Percentiles rank a stretch among this genome's conserved stretches.
Evolutionary conservation across 2,113 vertebrate species (phyloP).

Genomic region (Cathartes aura): DNA sequence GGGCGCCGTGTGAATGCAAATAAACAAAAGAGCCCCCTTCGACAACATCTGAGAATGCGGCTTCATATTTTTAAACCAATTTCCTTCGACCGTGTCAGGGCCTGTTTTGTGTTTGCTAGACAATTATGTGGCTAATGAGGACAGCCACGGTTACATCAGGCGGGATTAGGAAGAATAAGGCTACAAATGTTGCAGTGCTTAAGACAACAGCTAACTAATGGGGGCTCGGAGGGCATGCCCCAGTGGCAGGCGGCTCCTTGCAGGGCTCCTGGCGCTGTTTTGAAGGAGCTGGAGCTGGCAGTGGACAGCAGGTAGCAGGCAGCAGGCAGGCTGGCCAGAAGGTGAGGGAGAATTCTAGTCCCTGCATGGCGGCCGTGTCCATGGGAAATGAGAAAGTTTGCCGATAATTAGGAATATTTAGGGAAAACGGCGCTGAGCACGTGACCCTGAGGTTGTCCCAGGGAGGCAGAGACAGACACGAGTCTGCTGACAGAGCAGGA

Average conservation of each 20-base stretch:
- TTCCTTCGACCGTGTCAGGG: slow-evolving; percentile 51
- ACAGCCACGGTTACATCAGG: slow-evolving; percentile 57
- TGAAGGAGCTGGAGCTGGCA: not conserved
- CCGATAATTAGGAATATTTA: not conserved
- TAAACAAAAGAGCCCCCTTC: slow-evolving; percentile 14
- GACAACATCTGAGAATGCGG: slow-evolving; percentile 8
- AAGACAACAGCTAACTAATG: slow-evolving; percentile 42
- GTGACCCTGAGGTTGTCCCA: not conserved
- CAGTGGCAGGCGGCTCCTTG: not conserved
- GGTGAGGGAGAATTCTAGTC: not conserved
- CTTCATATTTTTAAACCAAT: slow-evolving; percentile 64
- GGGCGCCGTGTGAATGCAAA: not conserved
- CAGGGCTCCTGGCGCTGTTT: not conserved
- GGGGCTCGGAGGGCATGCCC: not conserved
- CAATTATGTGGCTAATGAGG: slow-evolving; percentile 71
- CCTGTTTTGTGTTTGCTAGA: slow-evolving; percentile 68
- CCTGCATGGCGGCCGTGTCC: not conserved
- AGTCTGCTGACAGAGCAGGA: not conserved
- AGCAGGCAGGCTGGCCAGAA: not conserved
- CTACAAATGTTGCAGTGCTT: slow-evolving; percentile 38
- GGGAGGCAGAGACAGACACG: not conserved
- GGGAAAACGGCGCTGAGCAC: rapidly evolving
- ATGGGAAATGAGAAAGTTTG: not conserved
- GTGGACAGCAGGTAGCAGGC: not conserved
- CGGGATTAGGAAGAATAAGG: slow-evolving; percentile 45